Conservation (phyloP, 2,113 vertebrate species). For the Caretta caretta region DNA sequence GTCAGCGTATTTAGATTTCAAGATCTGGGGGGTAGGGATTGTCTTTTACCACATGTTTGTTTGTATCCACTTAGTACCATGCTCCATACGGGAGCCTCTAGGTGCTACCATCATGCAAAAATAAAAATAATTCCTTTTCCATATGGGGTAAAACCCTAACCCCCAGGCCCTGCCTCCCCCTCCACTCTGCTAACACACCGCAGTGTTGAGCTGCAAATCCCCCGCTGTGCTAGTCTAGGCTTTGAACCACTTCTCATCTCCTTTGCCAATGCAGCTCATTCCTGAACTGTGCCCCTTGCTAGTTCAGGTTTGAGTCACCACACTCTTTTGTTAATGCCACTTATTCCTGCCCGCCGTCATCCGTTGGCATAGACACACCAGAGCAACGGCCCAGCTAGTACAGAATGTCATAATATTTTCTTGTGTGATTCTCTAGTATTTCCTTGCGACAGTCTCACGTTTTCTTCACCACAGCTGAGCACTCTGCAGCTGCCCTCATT, state of each 20-base stretch:
- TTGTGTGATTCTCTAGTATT: neutral
- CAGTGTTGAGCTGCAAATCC: neutral
- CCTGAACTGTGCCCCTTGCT: neutral
- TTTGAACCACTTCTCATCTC: neutral
- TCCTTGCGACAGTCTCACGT: neutral
- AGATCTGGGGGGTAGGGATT: neutral
- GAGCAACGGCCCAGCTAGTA: neutral
- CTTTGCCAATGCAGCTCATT: neutral
- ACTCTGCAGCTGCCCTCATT: neutral
- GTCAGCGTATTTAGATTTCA: neutral
- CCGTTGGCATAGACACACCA: neutral
- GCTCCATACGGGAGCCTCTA: neutral
- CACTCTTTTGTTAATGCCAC: neutral
- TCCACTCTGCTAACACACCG: neutral
- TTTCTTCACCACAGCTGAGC: neutral
- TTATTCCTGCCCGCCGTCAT: neutral
- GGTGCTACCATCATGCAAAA: too few relatives aligned
- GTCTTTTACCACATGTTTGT: too few relatives aligned
- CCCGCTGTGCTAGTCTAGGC: neutral
- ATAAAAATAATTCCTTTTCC: too few relatives aligned
- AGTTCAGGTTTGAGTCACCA: neutral
- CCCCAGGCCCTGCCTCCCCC: neutral
- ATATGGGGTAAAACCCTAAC: too few relatives aligned
- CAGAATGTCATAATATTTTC: neutral
- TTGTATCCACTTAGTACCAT: too few relatives aligned